Evolutionary conservation across 2,797 vertebrate species (phyloP).

Genomic region (Ceryle rudis): DNA sequence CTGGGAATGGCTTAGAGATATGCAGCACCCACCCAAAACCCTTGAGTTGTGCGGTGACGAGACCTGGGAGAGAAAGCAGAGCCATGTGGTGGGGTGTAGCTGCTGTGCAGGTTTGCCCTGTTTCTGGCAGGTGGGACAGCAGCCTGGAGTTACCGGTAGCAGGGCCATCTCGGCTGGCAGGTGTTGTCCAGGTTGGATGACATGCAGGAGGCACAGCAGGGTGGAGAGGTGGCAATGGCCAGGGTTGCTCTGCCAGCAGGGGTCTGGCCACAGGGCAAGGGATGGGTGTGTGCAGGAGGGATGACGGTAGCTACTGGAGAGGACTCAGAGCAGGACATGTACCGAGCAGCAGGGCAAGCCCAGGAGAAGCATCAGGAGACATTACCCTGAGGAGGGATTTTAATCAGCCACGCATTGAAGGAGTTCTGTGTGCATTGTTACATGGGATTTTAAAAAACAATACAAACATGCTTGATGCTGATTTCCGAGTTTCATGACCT

Average conservation of each 20-base stretch:
- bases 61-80: background rate
- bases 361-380: background rate
- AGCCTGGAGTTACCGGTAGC: fast-evolving
- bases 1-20: background rate
- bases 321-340: fast-evolving
- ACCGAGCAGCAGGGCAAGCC: background rate
- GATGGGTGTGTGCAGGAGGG: background rate
- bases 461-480: fast-evolving
- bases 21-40: background rate
- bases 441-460: background rate
- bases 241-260: fast-evolving
- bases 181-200: fast-evolving
- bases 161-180: fast-evolving
- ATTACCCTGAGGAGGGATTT: background rate
- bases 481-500: background rate
- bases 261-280: fast-evolving
- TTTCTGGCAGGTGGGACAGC: background rate
- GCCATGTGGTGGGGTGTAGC: fast-evolving
- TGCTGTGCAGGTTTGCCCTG: fast-evolving
- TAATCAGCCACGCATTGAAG: fast-evolving
- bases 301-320: background rate
- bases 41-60: fast-evolving
- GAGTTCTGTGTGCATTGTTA: background rate
- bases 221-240: fast-evolving
- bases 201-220: background rate